Evolutionary conservation across 2,113 vertebrate genomes (phyloP).

Genomic region (Mastomys coucha): DNA sequence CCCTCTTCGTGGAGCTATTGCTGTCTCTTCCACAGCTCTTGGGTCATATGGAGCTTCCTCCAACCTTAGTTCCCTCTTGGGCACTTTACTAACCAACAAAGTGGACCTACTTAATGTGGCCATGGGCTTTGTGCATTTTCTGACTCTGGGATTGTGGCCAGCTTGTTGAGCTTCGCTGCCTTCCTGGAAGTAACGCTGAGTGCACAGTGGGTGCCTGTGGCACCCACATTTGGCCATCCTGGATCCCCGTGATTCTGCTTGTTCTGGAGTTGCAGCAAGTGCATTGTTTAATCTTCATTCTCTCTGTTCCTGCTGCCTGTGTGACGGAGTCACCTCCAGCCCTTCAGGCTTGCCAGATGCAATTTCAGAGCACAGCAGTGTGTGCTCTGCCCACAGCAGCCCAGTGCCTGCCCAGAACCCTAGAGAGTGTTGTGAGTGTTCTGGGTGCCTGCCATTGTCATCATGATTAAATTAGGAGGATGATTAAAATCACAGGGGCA

Average conservation of each 20-base stretch:
- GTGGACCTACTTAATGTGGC: not conserved
- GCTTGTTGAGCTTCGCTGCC: not conserved
- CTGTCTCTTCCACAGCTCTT: not conserved
- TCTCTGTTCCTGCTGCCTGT: not conserved
- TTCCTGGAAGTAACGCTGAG: not conserved
- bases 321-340: not conserved
- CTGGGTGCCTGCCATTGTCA: not conserved
- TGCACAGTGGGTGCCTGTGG: not conserved
- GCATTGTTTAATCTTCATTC: not conserved
- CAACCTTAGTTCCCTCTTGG: not conserved
- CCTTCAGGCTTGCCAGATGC: not conserved
- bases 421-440: too few species aligned
- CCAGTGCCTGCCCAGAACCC: not conserved
- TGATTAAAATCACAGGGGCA: not conserved
- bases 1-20: not conserved
- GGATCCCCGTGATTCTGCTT: not conserved
- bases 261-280: not conserved
- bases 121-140: not conserved
- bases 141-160: not conserved
- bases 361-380: not conserved
- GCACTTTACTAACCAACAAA: not conserved
- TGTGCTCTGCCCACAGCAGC: not conserved
- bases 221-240: not conserved
- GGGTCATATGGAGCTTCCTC: not conserved
- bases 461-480: too few species aligned